A percentile compares a stretch with the other conserved stretches of the same genome.
phyloP scores from a whole-genome alignment of 2,888 invertebrate species.

The Caenorhabditis angaria region DNA sequence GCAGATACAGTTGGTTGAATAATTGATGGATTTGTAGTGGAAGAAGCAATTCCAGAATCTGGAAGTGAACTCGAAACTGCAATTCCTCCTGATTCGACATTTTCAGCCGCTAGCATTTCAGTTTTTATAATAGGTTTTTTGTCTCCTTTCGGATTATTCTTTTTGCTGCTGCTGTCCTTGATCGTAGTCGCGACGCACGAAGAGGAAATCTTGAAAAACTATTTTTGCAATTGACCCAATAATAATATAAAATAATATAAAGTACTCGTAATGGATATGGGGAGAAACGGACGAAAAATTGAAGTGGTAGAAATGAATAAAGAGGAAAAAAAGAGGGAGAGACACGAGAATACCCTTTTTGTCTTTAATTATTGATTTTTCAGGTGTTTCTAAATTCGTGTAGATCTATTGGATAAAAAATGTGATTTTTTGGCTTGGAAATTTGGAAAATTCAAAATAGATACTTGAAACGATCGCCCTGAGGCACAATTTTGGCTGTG shows the following conservation, averaged over 20 bases:
- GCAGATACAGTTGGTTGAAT: not conserved
- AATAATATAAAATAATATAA: not conserved
- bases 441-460: not conserved
- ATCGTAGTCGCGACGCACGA: not conserved
- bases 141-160: not conserved
- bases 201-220: constrained; percentile 4
- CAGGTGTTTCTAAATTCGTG: too few relatives aligned
- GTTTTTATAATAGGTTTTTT: too few relatives aligned
- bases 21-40: not conserved
- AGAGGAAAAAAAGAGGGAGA: too few relatives aligned
- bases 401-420: not conserved
- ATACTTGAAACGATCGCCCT: too few relatives aligned
- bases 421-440: not conserved
- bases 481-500: not conserved
- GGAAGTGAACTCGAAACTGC: not conserved
- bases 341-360: too few relatives aligned
- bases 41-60: not conserved
- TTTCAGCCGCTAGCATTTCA: not conserved
- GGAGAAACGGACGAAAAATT: not conserved
- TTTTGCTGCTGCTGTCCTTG: not conserved
- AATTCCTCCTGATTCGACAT: not conserved
- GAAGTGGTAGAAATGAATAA: too few relatives aligned
- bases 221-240: not conserved
- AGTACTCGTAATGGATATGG: constrained; percentile 1
- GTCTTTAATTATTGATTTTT: too few relatives aligned